Evolutionary conservation across 1,140 invertebrate genomes (phyloP).

Genomic region (Paracyclopina nana): DNA sequence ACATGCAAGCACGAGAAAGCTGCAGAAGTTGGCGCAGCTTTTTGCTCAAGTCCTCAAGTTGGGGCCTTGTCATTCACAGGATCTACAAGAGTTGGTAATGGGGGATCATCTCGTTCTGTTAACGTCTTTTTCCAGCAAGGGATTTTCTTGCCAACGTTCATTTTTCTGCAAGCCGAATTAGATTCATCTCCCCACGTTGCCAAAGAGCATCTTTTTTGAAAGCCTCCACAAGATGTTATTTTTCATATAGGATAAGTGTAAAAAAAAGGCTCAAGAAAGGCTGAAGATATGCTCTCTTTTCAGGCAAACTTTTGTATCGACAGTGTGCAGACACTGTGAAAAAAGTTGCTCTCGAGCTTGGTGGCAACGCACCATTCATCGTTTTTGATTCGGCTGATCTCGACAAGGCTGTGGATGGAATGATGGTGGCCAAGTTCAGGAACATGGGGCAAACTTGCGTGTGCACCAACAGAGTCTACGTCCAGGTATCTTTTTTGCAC

Average conservation of each 20-base stretch:
- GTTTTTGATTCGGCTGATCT: slow-evolving; percentile 84
- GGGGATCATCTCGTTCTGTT: too few species aligned
- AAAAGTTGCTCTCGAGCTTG: slow-evolving; percentile 70
- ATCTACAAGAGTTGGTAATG: slow-evolving; percentile 23
- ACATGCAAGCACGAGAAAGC: slow-evolving; percentile 57
- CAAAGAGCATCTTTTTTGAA: too few species aligned
- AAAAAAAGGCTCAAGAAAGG: slow-evolving; percentile 27
- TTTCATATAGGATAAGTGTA: too few species aligned
- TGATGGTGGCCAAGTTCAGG: slow-evolving; percentile 80
- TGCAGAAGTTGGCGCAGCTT: slow-evolving; percentile 51
- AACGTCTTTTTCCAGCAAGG: too few species aligned
- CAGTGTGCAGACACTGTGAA: slow-evolving; percentile 74
- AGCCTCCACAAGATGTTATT: too few species aligned
- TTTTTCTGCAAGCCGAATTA: too few species aligned
- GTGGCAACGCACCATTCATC: slow-evolving; percentile 96
- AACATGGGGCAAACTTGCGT: slow-evolving; percentile 95
- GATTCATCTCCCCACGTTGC: too few species aligned
- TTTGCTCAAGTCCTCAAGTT: slow-evolving; percentile 66
- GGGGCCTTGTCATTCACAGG: slow-evolving; percentile 85
- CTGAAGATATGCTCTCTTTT: slow-evolving; percentile 4
- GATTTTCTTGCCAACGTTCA: too few species aligned
- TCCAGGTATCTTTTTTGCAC: too few species aligned
- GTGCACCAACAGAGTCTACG: slow-evolving; percentile 76
- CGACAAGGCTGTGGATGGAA: slow-evolving; percentile 62
- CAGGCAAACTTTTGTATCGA: slow-evolving; percentile 57